Percentiles rank a stretch among this genome's conserved stretches.
phyloP scores from a whole-genome alignment of 92 coral and sea anemone genomes.

The Siderastrea radians region DNA sequence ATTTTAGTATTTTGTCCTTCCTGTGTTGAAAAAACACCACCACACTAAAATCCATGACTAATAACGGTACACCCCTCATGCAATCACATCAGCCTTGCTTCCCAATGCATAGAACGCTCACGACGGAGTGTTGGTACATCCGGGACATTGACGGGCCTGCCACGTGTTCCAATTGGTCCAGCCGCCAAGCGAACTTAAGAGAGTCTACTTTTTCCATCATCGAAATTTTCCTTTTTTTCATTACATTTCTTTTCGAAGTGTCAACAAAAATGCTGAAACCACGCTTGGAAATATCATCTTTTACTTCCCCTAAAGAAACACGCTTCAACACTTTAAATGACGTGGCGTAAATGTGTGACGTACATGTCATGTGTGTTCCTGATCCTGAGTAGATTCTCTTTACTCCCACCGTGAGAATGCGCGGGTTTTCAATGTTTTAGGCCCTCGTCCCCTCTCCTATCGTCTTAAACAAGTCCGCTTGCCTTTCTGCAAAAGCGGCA shows the following conservation, averaged over 20 bases:
- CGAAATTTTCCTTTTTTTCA: not conserved
- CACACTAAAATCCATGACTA: constrained; percentile 67
- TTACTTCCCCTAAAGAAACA: too few relatives aligned
- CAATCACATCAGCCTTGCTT: constrained; percentile 44
- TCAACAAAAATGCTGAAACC: not conserved
- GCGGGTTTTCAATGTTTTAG: constrained; percentile 26
- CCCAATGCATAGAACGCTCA: constrained; percentile 22
- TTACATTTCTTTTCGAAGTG: not conserved
- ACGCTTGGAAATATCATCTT: not conserved
- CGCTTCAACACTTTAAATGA: too few relatives aligned
- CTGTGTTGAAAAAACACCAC: constrained; percentile 34
- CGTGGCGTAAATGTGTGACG: too few relatives aligned
- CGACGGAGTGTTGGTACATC: constrained; percentile 81
- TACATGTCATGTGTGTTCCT: not conserved
- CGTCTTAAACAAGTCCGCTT: constrained; percentile 14
- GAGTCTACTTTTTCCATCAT: constrained; percentile 48
- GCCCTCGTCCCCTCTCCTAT: constrained; percentile 12
- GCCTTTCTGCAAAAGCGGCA: constrained; percentile 7
- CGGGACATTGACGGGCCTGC: constrained; percentile 80
- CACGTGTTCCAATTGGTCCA: constrained; percentile 96
- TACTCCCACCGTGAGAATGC: constrained; percentile 1
- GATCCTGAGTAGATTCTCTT: not conserved
- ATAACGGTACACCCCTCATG: constrained; percentile 30
- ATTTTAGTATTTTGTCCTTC: constrained; percentile 44
- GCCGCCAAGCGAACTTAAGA: constrained; percentile 42